Base-by-base conservation (phyloP, 2,113 vertebrate species). In the Xiphophorus couchianus region DNA sequence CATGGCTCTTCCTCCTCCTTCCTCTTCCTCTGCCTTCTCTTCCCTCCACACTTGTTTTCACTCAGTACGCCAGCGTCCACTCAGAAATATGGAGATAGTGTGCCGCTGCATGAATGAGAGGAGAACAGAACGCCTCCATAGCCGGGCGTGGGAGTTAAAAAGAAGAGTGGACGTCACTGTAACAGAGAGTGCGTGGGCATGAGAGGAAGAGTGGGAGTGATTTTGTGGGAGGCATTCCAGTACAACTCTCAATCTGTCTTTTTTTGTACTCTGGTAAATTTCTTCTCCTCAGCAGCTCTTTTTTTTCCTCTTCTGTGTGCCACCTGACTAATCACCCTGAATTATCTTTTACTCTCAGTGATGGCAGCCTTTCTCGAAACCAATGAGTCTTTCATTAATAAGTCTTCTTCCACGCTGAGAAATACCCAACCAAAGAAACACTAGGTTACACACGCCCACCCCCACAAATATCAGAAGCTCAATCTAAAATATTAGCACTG, bases 181-280 rank as follows among this genome's bases (percentile, higher is more conserved):
- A 90, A 88, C 92, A 93, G 91, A 84, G 89, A 90, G 90, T 88
- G 89, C 67, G 91, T 92, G 89, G 90, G 92, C 72, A 65, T 29
- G 6, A 76, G 85, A 82, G 83, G 89, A 86, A 86, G 81, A 77
- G 91, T 89, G 85, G 90, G 89, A 88, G 84, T 62, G 83, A 73
- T 70, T 70, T 29, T 83, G 92, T 90, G 86, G 90, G 91, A 89
- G 82, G 87, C 75, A 60, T 88, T 89, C 85, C 84, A 90, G 77
- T 82, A 37, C 63, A 71, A 74, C 80, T 83, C 82, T 87, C 90
- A 80, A 74, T 90, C 87, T 90, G 72, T 84, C 82, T 85, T 86
- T 77, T 74, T 62, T 74, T 69, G 71, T 77, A 77, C 58, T 48
- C 67, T 35, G 25, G 60, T 74, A 48, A 68, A 76, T 70, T 30